Conservation (phyloP, 2,113 vertebrate genomes). For the Scytalopus superciliaris region DNA sequence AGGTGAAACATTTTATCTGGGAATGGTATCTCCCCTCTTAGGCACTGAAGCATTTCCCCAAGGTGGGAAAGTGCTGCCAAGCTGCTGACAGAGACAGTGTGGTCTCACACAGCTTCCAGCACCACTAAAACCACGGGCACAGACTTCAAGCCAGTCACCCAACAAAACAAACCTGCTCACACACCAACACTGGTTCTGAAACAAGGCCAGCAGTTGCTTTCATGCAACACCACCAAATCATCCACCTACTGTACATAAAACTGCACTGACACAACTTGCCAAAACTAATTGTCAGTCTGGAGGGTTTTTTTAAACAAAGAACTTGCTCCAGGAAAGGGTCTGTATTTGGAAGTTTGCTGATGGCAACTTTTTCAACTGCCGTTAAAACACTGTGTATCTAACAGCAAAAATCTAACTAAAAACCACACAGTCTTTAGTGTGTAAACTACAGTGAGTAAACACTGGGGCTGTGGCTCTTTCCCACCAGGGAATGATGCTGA, state of each 20-base stretch:
- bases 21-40: neutral
- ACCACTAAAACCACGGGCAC: slow-evolving; percentile 69
- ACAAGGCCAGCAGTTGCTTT: neutral
- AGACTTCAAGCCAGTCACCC: slow-evolving; percentile 50
- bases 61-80: slow-evolving; percentile 6
- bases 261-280: fast-evolving
- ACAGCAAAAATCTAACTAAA: neutral
- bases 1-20: neutral
- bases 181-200: neutral
- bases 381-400: neutral
- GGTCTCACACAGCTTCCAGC: slow-evolving; percentile 71
- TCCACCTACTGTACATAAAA: fast-evolving
- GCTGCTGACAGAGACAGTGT: slow-evolving; percentile 71
- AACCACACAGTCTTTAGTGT: fast-evolving
- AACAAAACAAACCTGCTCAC: slow-evolving; percentile 35
- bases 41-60: neutral
- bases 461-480: neutral
- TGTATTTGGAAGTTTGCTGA: neutral
- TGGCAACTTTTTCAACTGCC: neutral
- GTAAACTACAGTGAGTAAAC: fast-evolving
- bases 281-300: neutral
- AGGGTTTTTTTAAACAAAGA: neutral
- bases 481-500: fast-evolving
- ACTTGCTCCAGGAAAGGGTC: neutral
- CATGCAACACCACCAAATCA: neutral